Base-by-base conservation (phyloP, 1,140 invertebrate species). In the Ostrea edulis region DNA sequence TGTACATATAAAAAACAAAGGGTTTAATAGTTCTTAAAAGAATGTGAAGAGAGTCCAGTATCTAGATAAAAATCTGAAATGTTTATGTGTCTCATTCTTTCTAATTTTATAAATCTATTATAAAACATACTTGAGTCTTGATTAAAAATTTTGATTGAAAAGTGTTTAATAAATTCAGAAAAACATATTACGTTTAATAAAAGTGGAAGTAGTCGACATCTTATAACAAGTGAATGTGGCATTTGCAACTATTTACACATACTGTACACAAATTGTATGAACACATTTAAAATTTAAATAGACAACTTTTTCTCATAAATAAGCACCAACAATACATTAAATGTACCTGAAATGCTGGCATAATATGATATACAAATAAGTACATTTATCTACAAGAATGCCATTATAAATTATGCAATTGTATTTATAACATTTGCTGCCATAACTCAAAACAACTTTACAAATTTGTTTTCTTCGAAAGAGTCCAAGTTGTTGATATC, bases 381-480 rank as follows among this genome's bases (percentile, higher is more conserved):
- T 44, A 44, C 35, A 44, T 44, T 12, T 71, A 71, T 71, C 68
- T 71, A 71, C 68, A 71, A 71, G 29, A 71, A 71, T 71, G 68
- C 68, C 68, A 71, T 71, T 71, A 71, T 71, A 71, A 71, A 71
- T 71, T 71, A 71, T 71, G 68, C 68, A 71, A 71, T 71, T 29
- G 22, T 29, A 71, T 71, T 29, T 29, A 25, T 12, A 71, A 71
- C 25, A 71, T 71, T 14, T 71, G 68, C 68, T 71, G 68, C 68
- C 68, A 71, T 29, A 71, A 9, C 35, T 71, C 25, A 29, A 25
- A 71, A 71, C 68, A 71, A 71, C 35, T 44, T 44, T 44, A 2
- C 35, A 44, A n/a, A n/a, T n/a, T 44, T 44, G 1, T 44, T 44
- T 44, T 44, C 35, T 44, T 44, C 5, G 35, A 44, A 44, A 44